A percentile compares a stretch with the other conserved stretches of the same genome.
phyloP scores from a whole-genome alignment of 2,888 invertebrate species.

The Drosophila greeni region DNA sequence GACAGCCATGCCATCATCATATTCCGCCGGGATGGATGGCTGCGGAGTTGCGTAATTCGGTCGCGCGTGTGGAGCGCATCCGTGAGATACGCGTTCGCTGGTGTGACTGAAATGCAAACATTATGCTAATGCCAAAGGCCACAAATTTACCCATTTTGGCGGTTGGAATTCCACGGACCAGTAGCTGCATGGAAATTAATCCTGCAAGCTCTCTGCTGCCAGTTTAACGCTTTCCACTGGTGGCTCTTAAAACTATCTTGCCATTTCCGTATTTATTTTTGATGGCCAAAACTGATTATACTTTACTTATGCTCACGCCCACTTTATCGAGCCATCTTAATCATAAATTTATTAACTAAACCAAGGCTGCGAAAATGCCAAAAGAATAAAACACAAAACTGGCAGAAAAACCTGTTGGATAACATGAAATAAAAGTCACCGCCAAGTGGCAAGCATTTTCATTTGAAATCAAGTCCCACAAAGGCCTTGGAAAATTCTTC shows the following conservation, averaged over 20 bases:
- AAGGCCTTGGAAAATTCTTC: slow-evolving; percentile 1
- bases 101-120: slow-evolving; percentile 29
- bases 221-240: slow-evolving; percentile 2
- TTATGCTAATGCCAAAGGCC: slow-evolving; percentile 30
- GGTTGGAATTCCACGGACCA: background rate
- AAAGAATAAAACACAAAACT: slow-evolving; percentile 3
- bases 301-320: background rate
- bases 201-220: slow-evolving; percentile 4
- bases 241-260: too few relatives aligned
- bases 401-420: slow-evolving; percentile 1
- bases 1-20: slow-evolving; percentile 1
- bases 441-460: background rate
- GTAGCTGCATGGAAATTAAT: slow-evolving; percentile 8
- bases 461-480: background rate
- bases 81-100: slow-evolving; percentile 19
- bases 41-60: slow-evolving; percentile 16
- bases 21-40: slow-evolving; percentile 3
- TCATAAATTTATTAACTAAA: background rate
- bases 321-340: too few relatives aligned
- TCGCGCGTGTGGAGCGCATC: slow-evolving; percentile 7
- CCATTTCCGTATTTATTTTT: background rate
- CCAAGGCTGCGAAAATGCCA: slow-evolving; percentile 11
- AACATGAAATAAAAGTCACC: slow-evolving; percentile 1
- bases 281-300: background rate
- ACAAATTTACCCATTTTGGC: background rate